Percentiles rank a stretch among this genome's conserved stretches.
Evolutionary conservation across 2,888 invertebrate genomes (phyloP).

Genomic region (Celastrina argiolus): DNA sequence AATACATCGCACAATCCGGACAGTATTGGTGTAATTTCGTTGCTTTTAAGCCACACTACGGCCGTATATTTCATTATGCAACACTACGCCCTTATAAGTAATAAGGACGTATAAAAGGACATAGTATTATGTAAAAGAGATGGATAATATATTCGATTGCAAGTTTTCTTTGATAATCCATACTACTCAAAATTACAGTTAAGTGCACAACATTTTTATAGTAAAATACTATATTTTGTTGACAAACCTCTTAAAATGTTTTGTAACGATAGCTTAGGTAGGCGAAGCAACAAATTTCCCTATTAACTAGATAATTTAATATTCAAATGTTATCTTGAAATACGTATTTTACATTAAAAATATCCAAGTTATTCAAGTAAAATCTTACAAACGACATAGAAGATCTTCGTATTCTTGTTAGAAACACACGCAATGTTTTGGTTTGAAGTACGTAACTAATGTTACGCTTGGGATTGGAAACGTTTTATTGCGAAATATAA

Average conservation of each 20-base stretch:
- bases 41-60: neutral
- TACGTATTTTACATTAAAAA: neutral
- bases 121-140: too few relatives aligned
- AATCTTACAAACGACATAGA: neutral
- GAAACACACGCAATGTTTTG: constrained; percentile 7
- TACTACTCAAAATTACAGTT: too few relatives aligned
- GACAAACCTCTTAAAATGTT: neutral
- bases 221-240: too few relatives aligned
- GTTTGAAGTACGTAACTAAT: constrained; percentile 6
- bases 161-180: too few relatives aligned
- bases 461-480: constrained; percentile 5
- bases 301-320: neutral
- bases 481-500: constrained; percentile 3
- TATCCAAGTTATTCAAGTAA: neutral
- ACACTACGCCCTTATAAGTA: too few relatives aligned
- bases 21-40: neutral
- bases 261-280: neutral
- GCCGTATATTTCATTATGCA: too few relatives aligned
- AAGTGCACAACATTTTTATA: too few relatives aligned
- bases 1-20: too few relatives aligned
- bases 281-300: neutral
- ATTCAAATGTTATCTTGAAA: neutral
- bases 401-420: neutral
- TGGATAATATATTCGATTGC: too few relatives aligned
- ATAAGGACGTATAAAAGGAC: too few relatives aligned